Evolutionary conservation across 2,888 invertebrate species (phyloP).

Genomic region (Harpagoxenus sublaevis): DNA sequence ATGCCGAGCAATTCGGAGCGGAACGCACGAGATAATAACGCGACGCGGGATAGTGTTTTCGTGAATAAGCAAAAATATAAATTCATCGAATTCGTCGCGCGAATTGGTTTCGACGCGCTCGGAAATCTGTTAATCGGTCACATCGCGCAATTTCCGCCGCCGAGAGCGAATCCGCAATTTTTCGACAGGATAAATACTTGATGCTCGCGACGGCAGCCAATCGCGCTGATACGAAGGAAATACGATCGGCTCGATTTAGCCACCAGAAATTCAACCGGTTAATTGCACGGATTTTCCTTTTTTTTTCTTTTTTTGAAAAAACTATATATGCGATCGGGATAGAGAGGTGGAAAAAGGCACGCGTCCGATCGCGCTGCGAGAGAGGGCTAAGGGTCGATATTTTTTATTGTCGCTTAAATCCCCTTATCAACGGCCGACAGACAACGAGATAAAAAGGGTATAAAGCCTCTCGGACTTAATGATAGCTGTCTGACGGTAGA

Average conservation of each 20-base stretch:
- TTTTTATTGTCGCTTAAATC: conserved; percentile 57
- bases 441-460: conserved; percentile 53
- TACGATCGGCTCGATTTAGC: conserved; percentile 2
- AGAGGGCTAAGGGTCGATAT: conserved; percentile 49
- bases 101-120: conserved; percentile 18
- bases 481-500: conserved; percentile 60
- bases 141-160: conserved; percentile 23
- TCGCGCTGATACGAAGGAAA: conserved; percentile 32
- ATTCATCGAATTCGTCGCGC: conserved; percentile 18
- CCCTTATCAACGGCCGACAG: conserved; percentile 57
- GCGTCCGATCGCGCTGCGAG: conserved; percentile 23
- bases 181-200: conserved; percentile 46
- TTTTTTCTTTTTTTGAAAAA: not conserved
- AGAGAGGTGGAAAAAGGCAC: conserved; percentile 25
- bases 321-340: conserved; percentile 7
- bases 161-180: conserved; percentile 32
- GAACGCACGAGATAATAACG: conserved; percentile 3
- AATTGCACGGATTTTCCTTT: conserved; percentile 33
- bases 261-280: conserved; percentile 15
- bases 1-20: not conserved
- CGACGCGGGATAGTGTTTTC: not conserved
- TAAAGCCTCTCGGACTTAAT: conserved; percentile 59
- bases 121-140: conserved; percentile 44
- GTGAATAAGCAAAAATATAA: not conserved
- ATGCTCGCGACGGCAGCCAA: conserved; percentile 20